These are phyloP conservation scores for Meleagris gallopavo DNA, from an alignment of 2,113 vertebrate species.

Conservation along the genomic window DNA sequence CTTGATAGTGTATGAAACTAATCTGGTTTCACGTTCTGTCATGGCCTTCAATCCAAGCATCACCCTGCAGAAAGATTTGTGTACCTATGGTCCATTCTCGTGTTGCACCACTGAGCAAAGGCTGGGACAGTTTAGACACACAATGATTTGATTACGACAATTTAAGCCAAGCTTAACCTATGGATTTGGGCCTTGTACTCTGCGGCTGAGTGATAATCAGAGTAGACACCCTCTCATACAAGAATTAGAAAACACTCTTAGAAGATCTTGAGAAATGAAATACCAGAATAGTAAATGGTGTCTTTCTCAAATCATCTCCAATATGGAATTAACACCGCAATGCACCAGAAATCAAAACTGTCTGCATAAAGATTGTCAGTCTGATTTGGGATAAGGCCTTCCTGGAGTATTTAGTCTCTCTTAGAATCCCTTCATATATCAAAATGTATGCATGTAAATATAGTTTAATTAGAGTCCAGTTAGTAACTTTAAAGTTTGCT, in stretches of 20 bases:
- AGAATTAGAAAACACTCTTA: not conserved
- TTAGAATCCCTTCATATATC: not conserved
- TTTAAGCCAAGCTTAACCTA: constrained; percentile 30
- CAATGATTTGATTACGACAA: not conserved
- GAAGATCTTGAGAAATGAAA: not conserved
- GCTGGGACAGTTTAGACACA: not conserved
- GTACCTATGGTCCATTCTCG: not conserved
- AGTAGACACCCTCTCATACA: not conserved
- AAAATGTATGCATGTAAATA: not conserved
- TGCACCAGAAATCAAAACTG: not conserved
- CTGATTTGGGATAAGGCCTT: not conserved
- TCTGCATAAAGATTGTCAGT: not conserved
- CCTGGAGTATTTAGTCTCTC: not conserved
- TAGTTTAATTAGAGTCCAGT: not conserved
- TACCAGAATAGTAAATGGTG: not conserved
- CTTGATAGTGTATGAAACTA: not conserved
- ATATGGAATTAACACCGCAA: not conserved
- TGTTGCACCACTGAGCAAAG: not conserved
- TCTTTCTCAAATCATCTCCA: not conserved
- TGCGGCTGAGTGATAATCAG: not conserved
- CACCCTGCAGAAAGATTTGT: constrained; percentile 14
- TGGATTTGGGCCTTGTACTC: not conserved
- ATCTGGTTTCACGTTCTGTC: constrained; percentile 18
- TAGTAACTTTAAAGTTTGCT: not conserved
- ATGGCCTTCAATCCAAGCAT: not conserved